Evolutionary conservation across 37 sponge, comb jelly and placozoan genomes (phyloP).

Genomic region (Petrosia ficiformis): DNA sequence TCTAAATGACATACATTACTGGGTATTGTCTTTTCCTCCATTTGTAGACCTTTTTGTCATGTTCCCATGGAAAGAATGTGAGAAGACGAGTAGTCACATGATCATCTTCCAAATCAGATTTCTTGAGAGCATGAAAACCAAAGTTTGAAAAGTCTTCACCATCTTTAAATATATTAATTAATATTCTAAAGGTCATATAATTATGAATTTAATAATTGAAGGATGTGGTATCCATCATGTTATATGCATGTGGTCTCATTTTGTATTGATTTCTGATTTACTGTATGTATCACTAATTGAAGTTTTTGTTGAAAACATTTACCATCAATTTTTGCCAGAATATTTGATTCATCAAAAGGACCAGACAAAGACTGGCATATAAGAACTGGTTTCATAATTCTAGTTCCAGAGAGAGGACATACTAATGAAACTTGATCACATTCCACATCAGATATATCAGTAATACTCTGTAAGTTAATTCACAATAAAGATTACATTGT

Average conservation of each 20-base stretch:
- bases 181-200: too few species aligned
- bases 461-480: neutral
- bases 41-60: neutral
- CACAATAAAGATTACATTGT: too few species aligned
- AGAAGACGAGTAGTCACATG: slow-evolving; percentile 3
- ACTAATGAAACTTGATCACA: neutral
- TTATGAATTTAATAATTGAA: too few species aligned
- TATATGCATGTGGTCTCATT: too few species aligned
- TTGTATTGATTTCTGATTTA: too few species aligned
- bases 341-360: neutral
- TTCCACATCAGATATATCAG: neutral
- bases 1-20: neutral
- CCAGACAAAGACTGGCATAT: neutral
- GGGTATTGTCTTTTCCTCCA: neutral
- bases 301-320: neutral
- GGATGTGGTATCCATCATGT: too few species aligned
- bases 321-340: neutral
- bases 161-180: neutral
- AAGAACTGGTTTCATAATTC: neutral
- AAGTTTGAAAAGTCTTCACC: neutral
- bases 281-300: too few species aligned
- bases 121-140: neutral
- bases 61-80: slow-evolving; percentile 4
- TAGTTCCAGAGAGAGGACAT: neutral
- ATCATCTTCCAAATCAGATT: neutral